These are phyloP conservation scores for Allolobophora icterica DNA, from an alignment of 2,888 invertebrate genomes.

Conservation along the genomic window DNA sequence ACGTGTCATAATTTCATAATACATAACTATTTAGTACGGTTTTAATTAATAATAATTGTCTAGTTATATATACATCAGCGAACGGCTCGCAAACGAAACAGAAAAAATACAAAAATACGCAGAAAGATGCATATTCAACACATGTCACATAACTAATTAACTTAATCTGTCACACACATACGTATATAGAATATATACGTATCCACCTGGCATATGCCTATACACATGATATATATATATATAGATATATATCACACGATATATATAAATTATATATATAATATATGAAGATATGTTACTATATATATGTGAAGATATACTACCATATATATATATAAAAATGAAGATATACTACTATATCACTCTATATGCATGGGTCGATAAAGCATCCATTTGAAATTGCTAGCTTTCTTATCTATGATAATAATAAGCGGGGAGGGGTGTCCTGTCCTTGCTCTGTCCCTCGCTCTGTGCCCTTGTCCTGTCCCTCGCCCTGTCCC, in stretches of 20 bases:
- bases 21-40: not conserved
- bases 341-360: not conserved
- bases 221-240: not conserved
- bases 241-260: not conserved
- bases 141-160: not conserved
- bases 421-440: not conserved
- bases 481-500: not conserved
- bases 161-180: not conserved
- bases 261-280: not conserved
- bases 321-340: not conserved
- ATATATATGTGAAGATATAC: not conserved
- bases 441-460: not conserved
- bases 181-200: not conserved
- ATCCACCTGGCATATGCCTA: not conserved
- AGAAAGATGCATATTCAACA: constrained; percentile 2
- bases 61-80: not conserved
- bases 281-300: not conserved
- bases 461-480: not conserved
- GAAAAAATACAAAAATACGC: not conserved
- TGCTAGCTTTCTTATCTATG: not conserved
- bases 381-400: not conserved
- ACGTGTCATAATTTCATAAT: not conserved
- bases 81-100: not conserved
- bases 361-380: not conserved
- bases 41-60: not conserved